Base-by-base conservation (phyloP, 2,888 invertebrate genomes). In the Neria commutata region DNA sequence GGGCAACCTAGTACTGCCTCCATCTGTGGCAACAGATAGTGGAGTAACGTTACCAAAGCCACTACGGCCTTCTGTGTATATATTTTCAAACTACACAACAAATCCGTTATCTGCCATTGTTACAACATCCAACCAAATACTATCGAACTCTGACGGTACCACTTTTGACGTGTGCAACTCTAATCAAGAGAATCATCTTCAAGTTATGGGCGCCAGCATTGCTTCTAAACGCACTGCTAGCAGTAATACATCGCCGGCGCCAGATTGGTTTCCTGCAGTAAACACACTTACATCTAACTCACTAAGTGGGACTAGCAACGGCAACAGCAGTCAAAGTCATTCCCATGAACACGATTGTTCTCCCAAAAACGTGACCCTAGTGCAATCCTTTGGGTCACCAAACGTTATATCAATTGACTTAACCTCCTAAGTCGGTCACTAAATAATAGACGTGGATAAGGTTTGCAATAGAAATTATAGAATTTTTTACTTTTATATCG, bases 391-490 rank as follows among this genome's bases (percentile, higher is more conserved):
- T 29, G 70, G 66, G 67, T 68, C 79, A 23, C 68, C 74, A 48
- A 72, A 75, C 48, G 70, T 79, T 61, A 71, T 79, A 64, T 80
- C 81, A 52, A 81, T 81, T 63, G 80, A 81, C 71, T 72, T 81
- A 66, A 81, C 80, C 56, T 76, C 79, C 62, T 80, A 77, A 73
- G 49, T 45, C n/a, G n/a, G n/a, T n/a, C n/a, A n/a, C n/a, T n/a
- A n/a, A n/a, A n/a, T n/a, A n/a, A n/a, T n/a, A n/a, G n/a, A n/a
- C n/a, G n/a, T n/a, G n/a, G n/a, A n/a, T n/a, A n/a, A n/a, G n/a
- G n/a, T n/a, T n/a, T n/a, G n/a, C n/a, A n/a, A n/a, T n/a, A n/a
- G n/a, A n/a, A n/a, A n/a, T n/a, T n/a, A n/a, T n/a, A n/a, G n/a
- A n/a, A n/a, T n/a, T n/a, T n/a, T n/a, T n/a, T n/a, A n/a, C n/a